Evolutionary conservation across 2,888 invertebrate species (phyloP).

Genomic region (Aphodius sticticus): DNA sequence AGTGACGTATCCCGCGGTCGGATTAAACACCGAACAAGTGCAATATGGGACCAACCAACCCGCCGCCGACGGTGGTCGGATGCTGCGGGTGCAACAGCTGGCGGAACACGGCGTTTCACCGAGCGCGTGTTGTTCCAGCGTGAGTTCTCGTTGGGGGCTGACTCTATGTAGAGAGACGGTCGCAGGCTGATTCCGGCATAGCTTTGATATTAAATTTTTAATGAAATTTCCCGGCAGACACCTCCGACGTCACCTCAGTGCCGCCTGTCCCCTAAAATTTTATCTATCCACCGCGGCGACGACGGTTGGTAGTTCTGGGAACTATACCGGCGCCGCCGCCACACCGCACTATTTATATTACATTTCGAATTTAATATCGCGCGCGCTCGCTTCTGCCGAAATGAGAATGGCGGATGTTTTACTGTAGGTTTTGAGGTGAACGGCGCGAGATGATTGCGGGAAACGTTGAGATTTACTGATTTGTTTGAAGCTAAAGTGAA

Average conservation of each 20-base stretch:
- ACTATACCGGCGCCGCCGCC: slow-evolving; percentile 7
- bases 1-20: slow-evolving; percentile 49
- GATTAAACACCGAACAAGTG: slow-evolving; percentile 52
- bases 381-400: background rate
- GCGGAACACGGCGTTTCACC: slow-evolving; percentile 34
- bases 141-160: background rate
- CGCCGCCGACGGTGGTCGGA: slow-evolving; percentile 46
- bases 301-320: background rate
- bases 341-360: slow-evolving; percentile 23
- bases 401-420: slow-evolving; percentile 20
- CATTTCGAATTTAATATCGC: slow-evolving; percentile 23
- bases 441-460: background rate
- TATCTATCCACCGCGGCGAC: slow-evolving; percentile 9
- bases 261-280: slow-evolving; percentile 21
- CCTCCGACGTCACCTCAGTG: slow-evolving; percentile 27
- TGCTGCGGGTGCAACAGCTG: slow-evolving; percentile 29
- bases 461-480: background rate
- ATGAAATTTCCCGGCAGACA: slow-evolving; percentile 47
- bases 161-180: background rate
- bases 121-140: slow-evolving; percentile 31
- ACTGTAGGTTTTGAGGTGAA: background rate
- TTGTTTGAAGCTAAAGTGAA: background rate
- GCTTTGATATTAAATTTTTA: slow-evolving; percentile 52
- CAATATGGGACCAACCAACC: slow-evolving; percentile 50
- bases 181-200: slow-evolving; percentile 37